Base-by-base conservation (phyloP, 2,113 vertebrate species). In the Lophotis ruficrista region DNA sequence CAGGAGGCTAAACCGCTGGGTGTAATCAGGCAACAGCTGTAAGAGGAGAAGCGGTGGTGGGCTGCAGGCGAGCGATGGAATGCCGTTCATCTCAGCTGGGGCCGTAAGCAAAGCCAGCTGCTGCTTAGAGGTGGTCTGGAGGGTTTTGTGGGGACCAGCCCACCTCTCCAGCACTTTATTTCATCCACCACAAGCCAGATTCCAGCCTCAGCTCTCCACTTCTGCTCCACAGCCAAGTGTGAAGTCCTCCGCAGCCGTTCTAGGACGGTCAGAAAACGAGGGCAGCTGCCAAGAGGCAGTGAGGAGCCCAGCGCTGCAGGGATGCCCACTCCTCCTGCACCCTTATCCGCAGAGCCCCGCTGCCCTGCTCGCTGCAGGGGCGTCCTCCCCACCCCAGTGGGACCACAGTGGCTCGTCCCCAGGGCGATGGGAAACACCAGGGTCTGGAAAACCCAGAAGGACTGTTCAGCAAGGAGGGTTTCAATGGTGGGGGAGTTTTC, bases 301-400 rank as follows among this genome's bases (percentile, higher is more conserved):
- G 21, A 73, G 33, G 54, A 47, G 68, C 27, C 68, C 3, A 1
- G 30, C 28, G 17, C 6, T 10, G 60, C n/a, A n/a, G 38, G n/a
- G 7, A 0, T 25, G 24, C 3, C 35, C 10, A 4, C 15, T 16
- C 35, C 21, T 21, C 11, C 27, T 6, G 12, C 3, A 1, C 13
- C 73, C 37, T 37, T n/a, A 4, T 6, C 25, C 1, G 0, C 48
- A 43, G 51, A 51, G 33, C 20, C 45, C 3, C 14, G 1, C 2
- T 27, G 15, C 10, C 35, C 61, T 1, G 1, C 38, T 48, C 1
- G 0, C 31, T 16, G 71, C 54, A 43, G 48, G 19, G 3, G 4
- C 11, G 28, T 41, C 57, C 41, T 61, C 30, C 38, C 35, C 27
- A 56, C 21, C 31, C n/a, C 48, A 16, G 47, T 3, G 0, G 75